Conservation (phyloP, 2,113 vertebrate species). For the Cercopithecus mona region DNA sequence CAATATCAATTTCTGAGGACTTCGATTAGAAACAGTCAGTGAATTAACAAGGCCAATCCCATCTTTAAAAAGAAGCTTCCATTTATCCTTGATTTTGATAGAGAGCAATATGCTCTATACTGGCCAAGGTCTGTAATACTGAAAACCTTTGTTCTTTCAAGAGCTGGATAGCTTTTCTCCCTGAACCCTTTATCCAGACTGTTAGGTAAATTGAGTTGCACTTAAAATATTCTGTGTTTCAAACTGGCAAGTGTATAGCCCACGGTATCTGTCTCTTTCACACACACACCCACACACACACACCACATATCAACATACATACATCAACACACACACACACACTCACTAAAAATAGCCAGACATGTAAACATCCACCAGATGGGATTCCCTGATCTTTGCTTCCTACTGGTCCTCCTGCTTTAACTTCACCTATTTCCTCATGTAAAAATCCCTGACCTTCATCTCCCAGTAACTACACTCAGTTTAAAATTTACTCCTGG, state of each 20-base stretch:
- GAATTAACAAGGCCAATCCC: background rate
- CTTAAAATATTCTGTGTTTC: background rate
- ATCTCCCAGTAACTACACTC: background rate
- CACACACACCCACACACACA: background rate
- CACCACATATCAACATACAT: background rate
- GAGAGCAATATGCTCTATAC: background rate
- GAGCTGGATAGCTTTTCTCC: background rate
- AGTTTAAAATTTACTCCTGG: background rate
- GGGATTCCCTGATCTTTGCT: background rate
- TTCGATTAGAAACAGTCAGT: background rate
- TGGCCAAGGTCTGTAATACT: background rate
- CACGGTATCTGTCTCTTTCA: background rate
- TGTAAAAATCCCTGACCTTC: background rate
- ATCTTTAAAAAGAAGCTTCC: background rate
- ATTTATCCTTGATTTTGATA: background rate
- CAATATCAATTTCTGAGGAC: background rate
- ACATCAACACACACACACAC: background rate
- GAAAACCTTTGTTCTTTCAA: background rate
- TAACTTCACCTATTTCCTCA: background rate
- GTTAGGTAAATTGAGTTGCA: background rate
- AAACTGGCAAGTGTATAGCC: background rate
- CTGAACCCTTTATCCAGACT: background rate
- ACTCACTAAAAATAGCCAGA: background rate
- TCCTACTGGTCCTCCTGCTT: background rate
- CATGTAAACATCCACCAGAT: background rate